Evolutionary conservation across 2,888 invertebrate species (phyloP).

Genomic region (Danaus chrysippus): DNA sequence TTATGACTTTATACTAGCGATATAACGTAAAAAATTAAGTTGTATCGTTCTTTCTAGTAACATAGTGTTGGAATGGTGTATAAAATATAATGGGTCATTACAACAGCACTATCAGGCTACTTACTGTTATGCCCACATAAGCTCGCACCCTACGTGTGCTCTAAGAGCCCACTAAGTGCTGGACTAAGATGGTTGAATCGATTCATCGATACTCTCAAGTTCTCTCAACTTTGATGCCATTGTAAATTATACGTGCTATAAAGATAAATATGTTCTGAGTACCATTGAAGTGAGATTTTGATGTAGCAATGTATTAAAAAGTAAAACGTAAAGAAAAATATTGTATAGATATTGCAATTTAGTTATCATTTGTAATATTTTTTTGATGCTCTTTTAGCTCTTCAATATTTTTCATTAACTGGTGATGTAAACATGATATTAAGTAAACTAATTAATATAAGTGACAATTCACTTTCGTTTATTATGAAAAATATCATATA

Average conservation of each 20-base stretch:
- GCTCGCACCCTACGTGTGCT: constrained; percentile 29
- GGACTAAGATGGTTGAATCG: constrained; percentile 4
- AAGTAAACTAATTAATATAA: too few species aligned
- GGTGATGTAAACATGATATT: too few species aligned
- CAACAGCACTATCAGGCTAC: constrained; percentile 39
- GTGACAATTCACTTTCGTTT: too few species aligned
- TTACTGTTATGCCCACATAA: constrained; percentile 57
- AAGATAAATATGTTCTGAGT: too few species aligned
- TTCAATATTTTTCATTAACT: too few species aligned
- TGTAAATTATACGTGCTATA: background rate
- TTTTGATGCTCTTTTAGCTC: too few species aligned
- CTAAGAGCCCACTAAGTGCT: constrained; percentile 13
- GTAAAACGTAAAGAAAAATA: too few species aligned
- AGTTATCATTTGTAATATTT: too few species aligned
- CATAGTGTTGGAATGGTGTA: constrained; percentile 27
- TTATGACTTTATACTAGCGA: constrained; percentile 1
- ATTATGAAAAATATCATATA: too few species aligned
- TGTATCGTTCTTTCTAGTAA: constrained; percentile 17
- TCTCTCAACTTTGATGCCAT: background rate
- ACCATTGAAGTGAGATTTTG: too few species aligned
- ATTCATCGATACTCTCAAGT: constrained; percentile 1
- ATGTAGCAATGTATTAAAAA: too few species aligned
- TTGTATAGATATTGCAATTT: too few species aligned
- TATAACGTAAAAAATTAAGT: constrained; percentile 11
- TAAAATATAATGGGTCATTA: constrained; percentile 55